Evolutionary conservation across 2,113 vertebrate genomes (phyloP), one percentile per base, ranked within the genome.

Genomic region (Regulus satrapa): DNA sequence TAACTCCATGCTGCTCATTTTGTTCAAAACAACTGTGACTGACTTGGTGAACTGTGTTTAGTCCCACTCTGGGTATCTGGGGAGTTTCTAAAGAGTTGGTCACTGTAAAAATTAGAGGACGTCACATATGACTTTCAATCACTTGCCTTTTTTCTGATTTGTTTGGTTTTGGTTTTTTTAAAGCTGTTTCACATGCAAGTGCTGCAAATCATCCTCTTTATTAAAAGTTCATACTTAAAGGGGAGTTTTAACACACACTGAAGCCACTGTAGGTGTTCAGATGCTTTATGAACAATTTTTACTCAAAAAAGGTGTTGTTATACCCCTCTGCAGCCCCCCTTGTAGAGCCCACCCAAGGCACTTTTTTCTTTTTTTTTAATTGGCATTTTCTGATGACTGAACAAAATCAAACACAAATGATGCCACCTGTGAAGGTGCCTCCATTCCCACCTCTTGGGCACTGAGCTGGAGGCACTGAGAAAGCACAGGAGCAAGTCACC

Each of bases 301-400:
- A 52, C 12, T 38, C 19, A 3, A n/a, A 66, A 85, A 71, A 43
- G 16, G 10, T 62, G 3, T 1, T 54, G 14, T 54, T 28, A 46
- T 5, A 29, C 7, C 12, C 21, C 14, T 45, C 49, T 85, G 40
- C 34, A 85, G 21, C 6, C 20, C 18, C 18, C 29, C 6, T 48
- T 31, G 13, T 9, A 6, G 20, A 38, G 43, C 28, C 11, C 23
- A 73, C 6, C 5, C 5, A 8, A n/a, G n/a, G 0, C 1, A 20
- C 14, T 34, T 34, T 25, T 8, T 24, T 9, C 1, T 2, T 6
- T 11, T 14, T 5, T 14, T 3, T 32, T 5, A 84, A 46, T 25
- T 23, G 15, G 3, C 15, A 14, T 36, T 80, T 76, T 58, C 25
- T 49, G 14, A 20, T 29, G 23, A 15, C 43, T 52, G 19, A 7